Conservation (phyloP, 2,888 invertebrate genomes). For the Notodonta ziczac region DNA sequence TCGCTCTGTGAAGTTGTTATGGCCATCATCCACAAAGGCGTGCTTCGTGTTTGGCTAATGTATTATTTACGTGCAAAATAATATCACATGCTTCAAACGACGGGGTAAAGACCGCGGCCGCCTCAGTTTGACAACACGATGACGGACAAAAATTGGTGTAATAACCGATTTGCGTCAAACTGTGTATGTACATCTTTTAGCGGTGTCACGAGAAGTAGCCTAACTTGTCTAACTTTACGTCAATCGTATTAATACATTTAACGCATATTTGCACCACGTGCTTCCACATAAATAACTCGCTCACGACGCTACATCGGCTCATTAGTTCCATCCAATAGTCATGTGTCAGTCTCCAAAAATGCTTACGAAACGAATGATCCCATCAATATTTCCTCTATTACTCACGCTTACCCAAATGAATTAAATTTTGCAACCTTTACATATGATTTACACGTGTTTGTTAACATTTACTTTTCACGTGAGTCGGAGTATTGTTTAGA, state of each 20-base stretch:
- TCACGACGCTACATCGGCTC: slow-evolving; percentile 42
- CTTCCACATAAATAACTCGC: slow-evolving; percentile 41
- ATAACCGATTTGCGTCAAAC: slow-evolving; percentile 65
- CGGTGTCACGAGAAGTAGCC: slow-evolving; percentile 57
- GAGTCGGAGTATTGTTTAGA: slow-evolving; percentile 4
- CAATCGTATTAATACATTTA: slow-evolving; percentile 58
- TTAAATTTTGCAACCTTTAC: slow-evolving; percentile 1
- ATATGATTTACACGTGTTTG: slow-evolving; percentile 10
- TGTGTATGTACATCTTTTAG: slow-evolving; percentile 65
- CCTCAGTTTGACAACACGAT: slow-evolving; percentile 39
- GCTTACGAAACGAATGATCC: background rate
- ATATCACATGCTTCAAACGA: slow-evolving; percentile 33
- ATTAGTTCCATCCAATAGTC: slow-evolving; percentile 7
- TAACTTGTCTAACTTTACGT: slow-evolving; percentile 60
- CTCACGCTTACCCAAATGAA: slow-evolving; percentile 11
- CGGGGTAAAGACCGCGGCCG: slow-evolving; percentile 38
- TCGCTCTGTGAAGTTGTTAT: too few species aligned
- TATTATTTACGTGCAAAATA: slow-evolving; percentile 24
- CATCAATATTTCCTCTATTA: slow-evolving; percentile 8
- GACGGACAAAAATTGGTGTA: slow-evolving; percentile 38
- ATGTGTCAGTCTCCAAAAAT: slow-evolving; percentile 5
- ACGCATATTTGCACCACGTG: slow-evolving; percentile 36
- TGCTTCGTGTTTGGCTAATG: slow-evolving; percentile 23
- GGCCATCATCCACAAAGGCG: too few species aligned
- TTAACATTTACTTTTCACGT: slow-evolving; percentile 5